phyloP scores from a whole-genome alignment of 2,113 vertebrate genomes.

The Peromyscus californicus region DNA sequence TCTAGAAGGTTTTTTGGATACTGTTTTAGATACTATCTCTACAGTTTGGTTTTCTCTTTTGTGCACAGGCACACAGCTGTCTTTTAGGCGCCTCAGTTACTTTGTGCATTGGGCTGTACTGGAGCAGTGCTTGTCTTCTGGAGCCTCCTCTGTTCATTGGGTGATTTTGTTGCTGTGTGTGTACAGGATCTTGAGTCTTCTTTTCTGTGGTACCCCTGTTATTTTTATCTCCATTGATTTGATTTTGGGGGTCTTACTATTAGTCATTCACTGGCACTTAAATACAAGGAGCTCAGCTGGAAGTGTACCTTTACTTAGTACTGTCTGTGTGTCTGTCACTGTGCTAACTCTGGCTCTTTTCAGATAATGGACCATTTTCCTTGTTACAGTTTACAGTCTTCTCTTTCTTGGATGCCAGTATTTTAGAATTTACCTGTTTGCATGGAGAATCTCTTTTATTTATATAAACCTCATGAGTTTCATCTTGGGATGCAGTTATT shows the following conservation, averaged over 20 bases:
- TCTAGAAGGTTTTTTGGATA: neutral
- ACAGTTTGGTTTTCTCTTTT: neutral
- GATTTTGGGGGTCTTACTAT: neutral
- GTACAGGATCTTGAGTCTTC: neutral
- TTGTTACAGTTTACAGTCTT: accelerated
- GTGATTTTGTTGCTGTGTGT: neutral
- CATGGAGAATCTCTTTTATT: too few relatives aligned
- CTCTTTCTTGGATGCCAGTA: accelerated
- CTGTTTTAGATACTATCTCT: neutral
- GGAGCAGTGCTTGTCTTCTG: neutral
- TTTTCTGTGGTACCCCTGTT: neutral
- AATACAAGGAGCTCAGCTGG: too few relatives aligned
- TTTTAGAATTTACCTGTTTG: neutral
- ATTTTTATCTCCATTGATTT: neutral
- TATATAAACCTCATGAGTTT: accelerated
- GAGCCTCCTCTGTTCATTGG: neutral
- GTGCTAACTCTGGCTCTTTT: accelerated
- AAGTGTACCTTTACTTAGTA: accelerated
- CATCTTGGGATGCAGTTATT: neutral
- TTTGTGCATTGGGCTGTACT: neutral
- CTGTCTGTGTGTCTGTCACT: accelerated
- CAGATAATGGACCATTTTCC: neutral
- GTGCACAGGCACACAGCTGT: neutral
- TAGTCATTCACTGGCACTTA: neutral
- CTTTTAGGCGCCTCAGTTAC: neutral